Conservation (phyloP, 1,140 invertebrate species). For the Drosophila navojoa region DNA sequence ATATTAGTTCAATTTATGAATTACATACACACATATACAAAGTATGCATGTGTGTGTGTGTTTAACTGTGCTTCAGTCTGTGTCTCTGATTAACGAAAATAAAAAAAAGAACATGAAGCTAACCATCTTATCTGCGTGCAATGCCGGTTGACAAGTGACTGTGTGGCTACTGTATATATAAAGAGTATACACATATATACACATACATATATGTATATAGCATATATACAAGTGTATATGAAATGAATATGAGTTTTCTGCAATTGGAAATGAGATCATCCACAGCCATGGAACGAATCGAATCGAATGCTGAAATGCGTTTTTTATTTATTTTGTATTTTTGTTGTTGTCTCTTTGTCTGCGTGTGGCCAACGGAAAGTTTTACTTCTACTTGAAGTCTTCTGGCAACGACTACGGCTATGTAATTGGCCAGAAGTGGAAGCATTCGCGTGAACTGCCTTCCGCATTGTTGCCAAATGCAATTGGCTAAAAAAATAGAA, state of each 20-base stretch:
- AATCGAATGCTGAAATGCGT: constrained; percentile 1
- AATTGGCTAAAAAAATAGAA: constrained; percentile 50
- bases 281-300: not conserved
- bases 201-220: no score
- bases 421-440: constrained; percentile 1
- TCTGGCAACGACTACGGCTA: no score
- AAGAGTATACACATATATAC: no score
- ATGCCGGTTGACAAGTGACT: not conserved
- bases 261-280: constrained; percentile 62
- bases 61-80: not conserved
- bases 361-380: no score
- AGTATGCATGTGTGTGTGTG: not conserved
- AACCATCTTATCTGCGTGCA: constrained; percentile 6
- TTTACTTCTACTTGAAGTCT: no score
- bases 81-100: not conserved
- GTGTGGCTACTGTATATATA: not conserved
- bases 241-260: constrained; percentile 58
- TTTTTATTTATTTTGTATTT: no score
- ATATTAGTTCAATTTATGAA: constrained; percentile 10
- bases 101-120: constrained; percentile 1
- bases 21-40: not conserved
- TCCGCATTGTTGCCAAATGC: constrained; percentile 33
- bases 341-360: no score
- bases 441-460: not conserved
- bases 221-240: no score